Evolutionary conservation across 1,140 invertebrate genomes (phyloP), one percentile per base, ranked within the genome.

Genomic region (Trinorchestia longiramus): DNA sequence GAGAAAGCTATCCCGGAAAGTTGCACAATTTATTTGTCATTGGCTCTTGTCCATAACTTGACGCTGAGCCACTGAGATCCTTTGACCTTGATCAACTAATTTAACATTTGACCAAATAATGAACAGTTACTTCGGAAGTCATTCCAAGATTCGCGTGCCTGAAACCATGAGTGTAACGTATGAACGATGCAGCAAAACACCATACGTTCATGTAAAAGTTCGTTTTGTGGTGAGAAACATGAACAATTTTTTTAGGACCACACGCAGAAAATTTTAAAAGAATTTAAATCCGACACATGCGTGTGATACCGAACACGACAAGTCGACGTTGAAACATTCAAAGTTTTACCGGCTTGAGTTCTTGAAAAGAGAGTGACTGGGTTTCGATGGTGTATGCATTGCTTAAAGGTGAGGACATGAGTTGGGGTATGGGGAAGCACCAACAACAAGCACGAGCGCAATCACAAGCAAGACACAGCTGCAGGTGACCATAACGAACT

Each of bases 11-110:
- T 94, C 92, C 92, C 6, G 36, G 92, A 40, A 43, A 94, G 44
- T 45, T 43, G 92, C 44, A 45, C 92, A 43, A 94, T 94, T 94
- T 44, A 94, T 94, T 19, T 90, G 88, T 41, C 88, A 90, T 90
- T 90, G 88, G 88, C n/a, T 43, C 88, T 90, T 41, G 43, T 90
- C 88, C 88, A 90, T 90, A 42, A 90, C 43, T 90, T 90, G 43
- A 42, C 23, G 88, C 41, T 42, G n/a, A 43, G 41, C 88, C 41
- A 42, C 88, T 0, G n/a, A 90, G 88, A 90, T 36, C 62, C 62
- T 77, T 77, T 36, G 62, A 77, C 62, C 62, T 77, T 77, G 62
- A 77, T 77, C 28, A 77, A 77, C 62, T 77, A 77, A 77, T 77
- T 77, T 77, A 77, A 77, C 62, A 77, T 77, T 77, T 77, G 62